phyloP scores from a whole-genome alignment of 1,140 invertebrate species.

The Drosophila teissieri region DNA sequence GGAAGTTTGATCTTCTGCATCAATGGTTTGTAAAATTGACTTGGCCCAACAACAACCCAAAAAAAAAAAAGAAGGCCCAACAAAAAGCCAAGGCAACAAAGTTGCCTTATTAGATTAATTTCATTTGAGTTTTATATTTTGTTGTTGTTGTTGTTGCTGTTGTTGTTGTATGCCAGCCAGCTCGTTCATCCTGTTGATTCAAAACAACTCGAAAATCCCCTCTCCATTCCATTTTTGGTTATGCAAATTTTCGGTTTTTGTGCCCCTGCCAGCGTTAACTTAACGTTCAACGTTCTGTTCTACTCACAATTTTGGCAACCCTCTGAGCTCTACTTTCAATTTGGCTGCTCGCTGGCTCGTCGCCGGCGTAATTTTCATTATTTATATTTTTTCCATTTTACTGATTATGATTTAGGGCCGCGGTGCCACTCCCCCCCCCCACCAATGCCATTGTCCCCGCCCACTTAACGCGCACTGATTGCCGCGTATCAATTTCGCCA shows the following conservation, averaged over 20 bases:
- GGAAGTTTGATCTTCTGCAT: slow-evolving; percentile 84
- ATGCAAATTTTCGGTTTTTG: slow-evolving; percentile 64
- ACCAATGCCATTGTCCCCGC: not conserved
- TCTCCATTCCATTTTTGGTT: slow-evolving; percentile 30
- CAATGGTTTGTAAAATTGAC: slow-evolving; percentile 84
- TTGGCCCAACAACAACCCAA: slow-evolving; percentile 57
- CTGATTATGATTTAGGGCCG: slow-evolving; percentile 83
- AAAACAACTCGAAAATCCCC: slow-evolving; percentile 7
- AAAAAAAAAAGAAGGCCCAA: not conserved
- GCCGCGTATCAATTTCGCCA: slow-evolving; percentile 77
- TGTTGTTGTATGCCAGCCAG: not conserved
- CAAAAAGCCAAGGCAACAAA: slow-evolving; percentile 45
- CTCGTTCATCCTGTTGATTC: slow-evolving; percentile 74
- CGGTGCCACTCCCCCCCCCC: slow-evolving; percentile 7
- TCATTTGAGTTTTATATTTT: slow-evolving; percentile 69
- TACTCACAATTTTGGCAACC: slow-evolving; percentile 54
- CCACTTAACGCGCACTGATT: slow-evolving; percentile 53
- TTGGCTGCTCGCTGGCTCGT: slow-evolving; percentile 40
- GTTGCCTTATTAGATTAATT: slow-evolving; percentile 84
- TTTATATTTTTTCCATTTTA: slow-evolving; percentile 83
- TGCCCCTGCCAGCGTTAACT: not conserved
- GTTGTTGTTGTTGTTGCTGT: too few relatives aligned
- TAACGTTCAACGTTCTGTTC: too few relatives aligned
- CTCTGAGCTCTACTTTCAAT: slow-evolving; percentile 74
- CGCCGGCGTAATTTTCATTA: slow-evolving; percentile 73